These are phyloP conservation scores for Lasioglossum malachurum DNA, from an alignment of 2,888 invertebrate species.

Conservation along the genomic window DNA sequence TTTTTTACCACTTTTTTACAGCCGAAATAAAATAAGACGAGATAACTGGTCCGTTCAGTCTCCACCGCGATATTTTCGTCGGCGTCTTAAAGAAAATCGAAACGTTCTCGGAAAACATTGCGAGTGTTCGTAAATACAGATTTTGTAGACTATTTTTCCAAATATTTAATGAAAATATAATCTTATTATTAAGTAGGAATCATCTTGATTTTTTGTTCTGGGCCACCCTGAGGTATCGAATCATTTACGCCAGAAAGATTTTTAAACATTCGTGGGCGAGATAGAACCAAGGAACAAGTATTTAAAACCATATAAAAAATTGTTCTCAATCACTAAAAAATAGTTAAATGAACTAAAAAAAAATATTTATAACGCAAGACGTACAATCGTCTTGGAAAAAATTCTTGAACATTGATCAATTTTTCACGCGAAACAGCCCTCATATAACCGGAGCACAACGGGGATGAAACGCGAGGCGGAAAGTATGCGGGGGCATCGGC, in stretches of 20 bases:
- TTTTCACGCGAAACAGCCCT: background rate
- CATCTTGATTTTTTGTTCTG: too few relatives aligned
- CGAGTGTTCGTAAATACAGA: background rate
- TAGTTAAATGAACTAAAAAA: background rate
- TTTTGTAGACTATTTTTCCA: background rate
- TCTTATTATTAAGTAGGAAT: too few relatives aligned
- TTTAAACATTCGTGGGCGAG: background rate
- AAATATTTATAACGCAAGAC: too few relatives aligned
- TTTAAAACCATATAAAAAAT: background rate
- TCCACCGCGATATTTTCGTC: background rate
- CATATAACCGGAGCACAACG: background rate
- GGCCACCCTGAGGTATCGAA: too few relatives aligned
- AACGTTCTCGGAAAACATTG: background rate
- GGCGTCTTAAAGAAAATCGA: background rate
- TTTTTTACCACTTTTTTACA: background rate
- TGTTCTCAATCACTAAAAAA: too few relatives aligned
- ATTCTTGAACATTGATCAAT: background rate
- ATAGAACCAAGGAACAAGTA: background rate
- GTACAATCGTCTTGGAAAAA: background rate
- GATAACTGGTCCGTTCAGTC: background rate
- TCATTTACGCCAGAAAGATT: too few relatives aligned
- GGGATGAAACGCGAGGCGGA: background rate
- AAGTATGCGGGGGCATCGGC: background rate
- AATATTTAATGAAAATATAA: too few relatives aligned
- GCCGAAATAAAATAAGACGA: background rate